A percentile compares a stretch with the other conserved stretches of the same genome.
Conservation (phyloP, 2,113 vertebrate genomes). For the Motacilla tschutschensis region DNA sequence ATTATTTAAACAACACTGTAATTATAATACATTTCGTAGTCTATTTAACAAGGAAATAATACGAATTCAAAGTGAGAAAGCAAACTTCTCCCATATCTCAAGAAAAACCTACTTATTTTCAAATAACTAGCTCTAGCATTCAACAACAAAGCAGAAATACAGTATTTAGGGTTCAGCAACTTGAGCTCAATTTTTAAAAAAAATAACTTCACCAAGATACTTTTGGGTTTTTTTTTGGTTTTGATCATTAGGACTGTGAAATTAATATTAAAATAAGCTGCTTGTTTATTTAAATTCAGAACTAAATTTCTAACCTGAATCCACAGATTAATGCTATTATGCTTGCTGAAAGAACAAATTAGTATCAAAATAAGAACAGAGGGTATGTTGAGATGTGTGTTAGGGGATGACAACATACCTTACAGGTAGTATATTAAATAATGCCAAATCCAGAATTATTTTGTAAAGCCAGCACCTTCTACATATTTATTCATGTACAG, state of each 20-base stretch:
- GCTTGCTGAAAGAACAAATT: neutral
- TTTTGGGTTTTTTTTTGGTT: neutral
- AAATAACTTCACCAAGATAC: neutral
- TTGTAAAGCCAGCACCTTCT: neutral
- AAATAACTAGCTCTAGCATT: neutral
- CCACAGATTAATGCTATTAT: neutral
- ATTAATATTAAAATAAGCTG: neutral
- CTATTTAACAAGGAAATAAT: slow-evolving; percentile 4
- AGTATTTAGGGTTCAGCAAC: neutral
- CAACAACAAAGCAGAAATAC: neutral
- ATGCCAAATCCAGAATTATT: neutral
- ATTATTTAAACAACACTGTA: slow-evolving; percentile 8
- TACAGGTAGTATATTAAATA: neutral
- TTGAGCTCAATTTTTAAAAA: neutral
- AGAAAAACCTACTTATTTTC: neutral
- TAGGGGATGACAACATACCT: neutral
- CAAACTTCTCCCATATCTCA: neutral
- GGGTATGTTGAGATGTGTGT: neutral
- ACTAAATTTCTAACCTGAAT: neutral
- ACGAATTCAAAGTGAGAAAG: neutral
- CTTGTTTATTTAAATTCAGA: neutral
- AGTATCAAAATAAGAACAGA: neutral
- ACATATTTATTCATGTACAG: neutral
- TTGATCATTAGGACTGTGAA: neutral
- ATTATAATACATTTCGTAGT: slow-evolving; percentile 8